Evolutionary conservation across 1,140 invertebrate species (phyloP).

Genomic region (Diachasma alloeum): DNA sequence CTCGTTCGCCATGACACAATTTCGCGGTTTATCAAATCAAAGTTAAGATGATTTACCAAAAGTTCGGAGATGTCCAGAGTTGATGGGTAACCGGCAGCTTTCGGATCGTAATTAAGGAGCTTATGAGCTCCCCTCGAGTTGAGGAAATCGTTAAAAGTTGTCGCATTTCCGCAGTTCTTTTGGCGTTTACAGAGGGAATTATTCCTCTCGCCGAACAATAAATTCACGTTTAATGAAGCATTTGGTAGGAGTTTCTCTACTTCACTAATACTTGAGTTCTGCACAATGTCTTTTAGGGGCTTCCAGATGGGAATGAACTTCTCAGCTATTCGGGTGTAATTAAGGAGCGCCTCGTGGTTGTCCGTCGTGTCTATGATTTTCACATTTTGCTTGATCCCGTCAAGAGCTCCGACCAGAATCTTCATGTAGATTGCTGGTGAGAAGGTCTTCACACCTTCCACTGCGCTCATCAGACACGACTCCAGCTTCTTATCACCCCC

Average conservation of each 20-base stretch:
- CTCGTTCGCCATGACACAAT: conserved; percentile 43
- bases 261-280: conserved; percentile 28
- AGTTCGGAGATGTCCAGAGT: conserved; percentile 44
- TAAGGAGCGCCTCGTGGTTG: conserved; percentile 40
- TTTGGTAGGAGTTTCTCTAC: conserved; percentile 45
- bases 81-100: conserved; percentile 42
- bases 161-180: conserved; percentile 8
- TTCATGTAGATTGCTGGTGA: conserved; percentile 48
- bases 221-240: conserved; percentile 53
- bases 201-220: conserved; percentile 36
- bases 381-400: conserved; percentile 45
- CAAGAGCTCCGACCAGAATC: conserved; percentile 38
- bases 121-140: conserved; percentile 46
- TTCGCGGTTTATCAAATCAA: conserved; percentile 46
- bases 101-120: conserved; percentile 49
- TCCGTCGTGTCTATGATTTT: conserved; percentile 42
- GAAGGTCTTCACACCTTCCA: conserved; percentile 40
- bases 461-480: conserved; percentile 44
- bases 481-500: conserved; percentile 36
- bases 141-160: conserved; percentile 43
- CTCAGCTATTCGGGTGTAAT: conserved; percentile 44
- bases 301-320: conserved; percentile 52
- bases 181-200: conserved; percentile 38
- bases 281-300: conserved; percentile 44
- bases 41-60: conserved; percentile 46